Evolutionary conservation across 2,797 vertebrate species (phyloP).

Genomic region (Lemur catta): DNA sequence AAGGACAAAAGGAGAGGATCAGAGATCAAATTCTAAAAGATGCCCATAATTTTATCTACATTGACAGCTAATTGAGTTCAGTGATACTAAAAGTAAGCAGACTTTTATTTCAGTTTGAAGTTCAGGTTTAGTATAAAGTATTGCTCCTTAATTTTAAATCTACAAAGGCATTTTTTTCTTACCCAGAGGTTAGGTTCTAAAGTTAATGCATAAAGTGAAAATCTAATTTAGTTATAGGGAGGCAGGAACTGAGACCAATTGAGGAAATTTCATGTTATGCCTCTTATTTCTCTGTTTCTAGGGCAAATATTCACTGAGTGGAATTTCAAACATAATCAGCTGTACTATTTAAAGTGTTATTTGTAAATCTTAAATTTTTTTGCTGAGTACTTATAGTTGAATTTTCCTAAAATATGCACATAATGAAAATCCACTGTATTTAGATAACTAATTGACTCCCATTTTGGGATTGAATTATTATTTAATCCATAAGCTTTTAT

Average conservation of each 20-base stretch:
- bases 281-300: neutral
- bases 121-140: conserved; percentile 22
- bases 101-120: conserved; percentile 26
- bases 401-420: neutral
- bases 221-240: neutral
- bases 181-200: neutral
- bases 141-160: neutral
- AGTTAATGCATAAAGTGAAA: conserved; percentile 28
- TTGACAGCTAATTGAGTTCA: neutral
- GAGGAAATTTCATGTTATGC: neutral
- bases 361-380: neutral
- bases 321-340: conserved; percentile 9
- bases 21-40: neutral
- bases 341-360: neutral
- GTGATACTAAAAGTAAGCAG: conserved; percentile 2
- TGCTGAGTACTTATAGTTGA: neutral
- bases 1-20: neutral
- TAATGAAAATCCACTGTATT: conserved; percentile 3
- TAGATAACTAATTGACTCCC: neutral
- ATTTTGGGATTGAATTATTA: conserved; percentile 36
- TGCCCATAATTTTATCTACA: neutral
- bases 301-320: neutral
- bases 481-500: neutral
- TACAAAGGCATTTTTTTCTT: conserved; percentile 23
- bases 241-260: neutral